Percentiles rank a stretch among this genome's conserved stretches.
These are phyloP conservation scores for Pogonomyrmex californicus DNA, from an alignment of 1,140 invertebrate genomes.

Conservation along the genomic window DNA sequence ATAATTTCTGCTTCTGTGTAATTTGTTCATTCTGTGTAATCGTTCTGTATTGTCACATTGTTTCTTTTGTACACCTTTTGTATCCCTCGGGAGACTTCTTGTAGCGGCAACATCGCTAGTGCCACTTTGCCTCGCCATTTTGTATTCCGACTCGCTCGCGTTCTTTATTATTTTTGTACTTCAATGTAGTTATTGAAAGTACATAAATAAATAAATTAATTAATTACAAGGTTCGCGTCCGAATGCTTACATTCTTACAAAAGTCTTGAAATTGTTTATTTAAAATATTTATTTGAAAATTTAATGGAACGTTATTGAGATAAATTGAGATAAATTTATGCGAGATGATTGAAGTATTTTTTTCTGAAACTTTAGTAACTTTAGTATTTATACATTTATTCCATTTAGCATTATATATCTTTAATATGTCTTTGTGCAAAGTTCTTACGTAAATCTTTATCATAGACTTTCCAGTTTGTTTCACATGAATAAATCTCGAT, in stretches of 20 bases:
- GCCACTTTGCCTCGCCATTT: too few species aligned
- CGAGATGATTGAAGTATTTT: background rate
- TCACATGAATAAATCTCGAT: background rate
- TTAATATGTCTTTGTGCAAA: background rate
- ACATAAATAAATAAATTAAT: too few species aligned
- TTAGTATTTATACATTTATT: background rate
- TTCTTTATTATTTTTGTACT: too few species aligned
- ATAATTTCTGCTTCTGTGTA: too few species aligned
- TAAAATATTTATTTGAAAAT: background rate
- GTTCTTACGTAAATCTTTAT: slow-evolving; percentile 5
- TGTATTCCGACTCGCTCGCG: too few species aligned
- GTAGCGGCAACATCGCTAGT: too few species aligned
- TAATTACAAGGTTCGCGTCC: background rate
- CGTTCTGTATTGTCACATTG: too few species aligned
- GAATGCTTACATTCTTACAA: background rate
- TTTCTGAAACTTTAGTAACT: background rate
- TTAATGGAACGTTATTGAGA: background rate
- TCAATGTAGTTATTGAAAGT: too few species aligned
- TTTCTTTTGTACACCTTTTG: too few species aligned
- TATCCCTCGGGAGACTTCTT: too few species aligned
- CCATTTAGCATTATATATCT: background rate
- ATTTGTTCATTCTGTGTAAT: too few species aligned
- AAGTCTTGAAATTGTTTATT: background rate
- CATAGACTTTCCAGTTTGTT: background rate
- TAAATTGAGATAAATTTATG: background rate